Conservation (phyloP, 2,888 invertebrate genomes). For the Scelioninae gen. 1 region DNA sequence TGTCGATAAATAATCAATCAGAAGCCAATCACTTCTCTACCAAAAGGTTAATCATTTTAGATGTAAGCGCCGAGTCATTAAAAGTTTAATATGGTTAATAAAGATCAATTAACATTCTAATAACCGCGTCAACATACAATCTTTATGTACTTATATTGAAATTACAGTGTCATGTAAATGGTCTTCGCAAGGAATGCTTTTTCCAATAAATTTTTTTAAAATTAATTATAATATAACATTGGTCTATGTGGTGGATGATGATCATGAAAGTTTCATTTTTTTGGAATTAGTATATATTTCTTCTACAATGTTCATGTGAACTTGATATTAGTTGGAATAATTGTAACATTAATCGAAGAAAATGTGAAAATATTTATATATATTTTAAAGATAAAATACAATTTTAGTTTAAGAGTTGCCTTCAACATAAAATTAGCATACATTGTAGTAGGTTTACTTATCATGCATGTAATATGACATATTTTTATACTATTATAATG, state of each 20-base stretch:
- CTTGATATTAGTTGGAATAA: not conserved
- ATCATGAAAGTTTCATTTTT: too few relatives aligned
- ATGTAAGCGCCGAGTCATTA: constrained; percentile 19
- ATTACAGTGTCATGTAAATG: not conserved
- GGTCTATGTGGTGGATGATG: too few relatives aligned
- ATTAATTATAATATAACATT: too few relatives aligned
- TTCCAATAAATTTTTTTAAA: too few relatives aligned
- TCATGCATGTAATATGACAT: constrained; percentile 29
- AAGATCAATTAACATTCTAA: constrained; percentile 50
- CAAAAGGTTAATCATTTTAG: constrained; percentile 48
- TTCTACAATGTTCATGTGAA: too few relatives aligned
- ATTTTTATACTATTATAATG: constrained; percentile 37
- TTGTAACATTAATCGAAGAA: not conserved
- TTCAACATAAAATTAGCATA: constrained; percentile 32
- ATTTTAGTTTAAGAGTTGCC: constrained; percentile 16
- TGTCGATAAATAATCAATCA: constrained; percentile 65
- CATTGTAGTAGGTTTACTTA: constrained; percentile 32
- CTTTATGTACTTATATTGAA: constrained; percentile 21
- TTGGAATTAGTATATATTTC: too few relatives aligned
- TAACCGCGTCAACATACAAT: constrained; percentile 34
- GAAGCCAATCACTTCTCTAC: constrained; percentile 37
- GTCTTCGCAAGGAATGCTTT: constrained; percentile 18
- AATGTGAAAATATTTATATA: not conserved
- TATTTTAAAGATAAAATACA: constrained; percentile 1
- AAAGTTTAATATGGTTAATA: constrained; percentile 54